Evolutionary conservation across 2,797 vertebrate genomes (phyloP).

Genomic region (Oreortyx pictus): DNA sequence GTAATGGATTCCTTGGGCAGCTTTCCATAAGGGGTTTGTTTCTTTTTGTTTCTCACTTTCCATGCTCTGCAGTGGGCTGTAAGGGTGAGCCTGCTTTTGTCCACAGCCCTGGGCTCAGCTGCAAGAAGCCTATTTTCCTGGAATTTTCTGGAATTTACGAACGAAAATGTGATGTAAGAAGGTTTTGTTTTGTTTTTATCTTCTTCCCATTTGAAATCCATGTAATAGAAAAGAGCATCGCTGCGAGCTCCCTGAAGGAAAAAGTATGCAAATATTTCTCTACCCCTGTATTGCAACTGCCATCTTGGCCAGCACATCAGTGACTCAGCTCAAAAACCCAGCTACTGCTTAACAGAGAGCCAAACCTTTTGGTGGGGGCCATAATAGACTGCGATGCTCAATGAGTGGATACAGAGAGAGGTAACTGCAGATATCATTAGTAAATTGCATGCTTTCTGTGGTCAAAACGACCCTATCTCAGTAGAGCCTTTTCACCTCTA

Average conservation of each 20-base stretch:
- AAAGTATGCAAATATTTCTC: not conserved
- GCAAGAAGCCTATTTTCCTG: not conserved
- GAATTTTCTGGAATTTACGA: conserved; percentile 4
- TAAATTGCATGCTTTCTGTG: conserved; percentile 43
- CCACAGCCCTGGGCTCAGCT: not conserved
- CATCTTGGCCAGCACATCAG: not conserved
- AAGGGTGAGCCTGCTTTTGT: not conserved
- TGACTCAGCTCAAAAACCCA: conserved; percentile 56
- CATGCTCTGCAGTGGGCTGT: not conserved
- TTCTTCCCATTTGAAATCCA: not conserved
- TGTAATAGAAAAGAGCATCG: not conserved
- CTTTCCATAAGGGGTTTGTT: not conserved
- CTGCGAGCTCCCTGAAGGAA: not conserved
- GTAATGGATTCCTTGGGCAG: not conserved
- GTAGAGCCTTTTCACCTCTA: conserved; percentile 33
- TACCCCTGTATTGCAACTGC: conserved; percentile 3
- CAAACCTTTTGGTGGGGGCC: not conserved
- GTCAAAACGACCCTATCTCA: conserved; percentile 28
- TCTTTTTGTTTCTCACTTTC: not conserved
- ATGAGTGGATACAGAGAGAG: conserved; percentile 38
- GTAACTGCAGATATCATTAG: conserved; percentile 37
- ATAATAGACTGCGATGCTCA: not conserved
- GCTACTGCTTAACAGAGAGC: conserved; percentile 26
- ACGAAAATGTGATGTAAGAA: not conserved
- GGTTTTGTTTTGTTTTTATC: not conserved